A percentile compares a stretch with the other conserved stretches of the same genome.
Conservation (phyloP, 2,113 vertebrate species). For the Leucosticte australis region DNA sequence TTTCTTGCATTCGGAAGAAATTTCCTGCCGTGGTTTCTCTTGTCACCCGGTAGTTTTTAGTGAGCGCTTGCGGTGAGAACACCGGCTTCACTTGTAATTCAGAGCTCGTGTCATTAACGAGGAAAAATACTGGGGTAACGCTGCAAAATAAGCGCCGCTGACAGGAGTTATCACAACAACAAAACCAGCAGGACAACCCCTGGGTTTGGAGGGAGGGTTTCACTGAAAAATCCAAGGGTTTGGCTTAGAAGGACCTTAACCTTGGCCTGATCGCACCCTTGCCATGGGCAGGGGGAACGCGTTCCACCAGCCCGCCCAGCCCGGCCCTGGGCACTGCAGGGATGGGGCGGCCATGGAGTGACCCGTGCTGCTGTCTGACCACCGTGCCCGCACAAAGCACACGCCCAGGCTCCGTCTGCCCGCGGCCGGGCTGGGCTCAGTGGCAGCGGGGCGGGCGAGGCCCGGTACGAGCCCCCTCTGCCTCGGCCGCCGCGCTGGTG, state of each 20-base stretch:
- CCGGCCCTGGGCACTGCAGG: accelerated
- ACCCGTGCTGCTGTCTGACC: accelerated
- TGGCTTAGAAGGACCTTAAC: neutral
- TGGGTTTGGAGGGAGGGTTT: neutral
- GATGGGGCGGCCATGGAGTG: neutral
- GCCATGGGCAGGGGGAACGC: neutral
- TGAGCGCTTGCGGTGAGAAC: neutral
- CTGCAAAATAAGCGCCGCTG: neutral
- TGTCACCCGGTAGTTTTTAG: neutral
- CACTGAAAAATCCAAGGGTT: neutral
- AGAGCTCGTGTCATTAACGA: neutral
- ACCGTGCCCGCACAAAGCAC: accelerated
- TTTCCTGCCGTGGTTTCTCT: neutral
- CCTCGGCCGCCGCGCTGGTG: neutral
- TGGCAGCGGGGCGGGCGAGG: neutral
- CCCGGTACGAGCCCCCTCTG: accelerated
- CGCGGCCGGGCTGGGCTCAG: neutral
- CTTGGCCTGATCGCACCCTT: neutral
- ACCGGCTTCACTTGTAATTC: neutral
- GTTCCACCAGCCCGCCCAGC: neutral
- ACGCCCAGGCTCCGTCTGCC: neutral
- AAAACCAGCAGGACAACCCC: neutral
- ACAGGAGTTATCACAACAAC: neutral
- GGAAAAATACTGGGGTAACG: neutral
- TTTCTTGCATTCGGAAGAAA: neutral